Evolutionary conservation across 2,888 invertebrate genomes (phyloP).

Genomic region (Halictus ligatus): DNA sequence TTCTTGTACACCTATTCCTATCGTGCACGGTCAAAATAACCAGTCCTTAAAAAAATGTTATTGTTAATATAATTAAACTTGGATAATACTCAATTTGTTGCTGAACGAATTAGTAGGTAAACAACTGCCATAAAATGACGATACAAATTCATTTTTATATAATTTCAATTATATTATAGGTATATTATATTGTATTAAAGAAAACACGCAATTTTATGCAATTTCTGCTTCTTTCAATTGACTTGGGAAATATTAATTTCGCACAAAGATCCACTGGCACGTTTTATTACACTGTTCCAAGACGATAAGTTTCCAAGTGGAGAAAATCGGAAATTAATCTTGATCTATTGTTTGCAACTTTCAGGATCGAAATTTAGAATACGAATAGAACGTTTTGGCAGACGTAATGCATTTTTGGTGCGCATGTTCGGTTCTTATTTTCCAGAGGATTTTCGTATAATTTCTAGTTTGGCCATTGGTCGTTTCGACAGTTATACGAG

Average conservation of each 20-base stretch:
- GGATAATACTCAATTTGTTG: no score
- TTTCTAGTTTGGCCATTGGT: conserved; percentile 41
- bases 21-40: no score
- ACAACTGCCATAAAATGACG: no score
- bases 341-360: not conserved
- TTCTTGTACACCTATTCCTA: no score
- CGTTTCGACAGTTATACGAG: conserved; percentile 30
- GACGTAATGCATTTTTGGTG: not conserved
- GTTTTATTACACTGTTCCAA: not conserved
- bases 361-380: not conserved
- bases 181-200: no score
- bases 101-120: no score
- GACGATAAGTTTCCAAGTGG: not conserved
- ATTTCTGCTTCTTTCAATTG: not conserved
- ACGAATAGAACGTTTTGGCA: not conserved
- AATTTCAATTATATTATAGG: no score
- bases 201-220: no score
- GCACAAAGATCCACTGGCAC: not conserved
- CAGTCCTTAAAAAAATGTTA: no score
- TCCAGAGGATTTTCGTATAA: not conserved
- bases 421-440: not conserved
- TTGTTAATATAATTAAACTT: no score
- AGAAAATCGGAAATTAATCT: not conserved
- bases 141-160: no score
- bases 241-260: not conserved